Evolutionary conservation across 2,113 vertebrate genomes (phyloP).

Genomic region (Coturnix japonica): DNA sequence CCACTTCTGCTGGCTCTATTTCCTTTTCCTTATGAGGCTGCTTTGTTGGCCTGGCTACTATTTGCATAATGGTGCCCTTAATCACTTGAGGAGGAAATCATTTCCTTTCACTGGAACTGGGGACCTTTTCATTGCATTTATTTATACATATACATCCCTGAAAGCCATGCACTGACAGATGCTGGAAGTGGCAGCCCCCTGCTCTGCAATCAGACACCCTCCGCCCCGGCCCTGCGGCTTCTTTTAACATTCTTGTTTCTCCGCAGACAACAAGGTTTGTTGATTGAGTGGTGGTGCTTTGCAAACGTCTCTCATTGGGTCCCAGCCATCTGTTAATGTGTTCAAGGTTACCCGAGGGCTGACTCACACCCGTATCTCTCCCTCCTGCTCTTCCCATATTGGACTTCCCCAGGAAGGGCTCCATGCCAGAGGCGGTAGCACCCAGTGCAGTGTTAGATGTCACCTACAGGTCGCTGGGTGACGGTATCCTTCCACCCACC

Average conservation of each 20-base stretch:
- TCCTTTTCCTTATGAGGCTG: neutral
- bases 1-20: neutral
- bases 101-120: conserved; percentile 38
- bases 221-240: neutral
- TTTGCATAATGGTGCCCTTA: conserved; percentile 36
- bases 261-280: neutral
- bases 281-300: neutral
- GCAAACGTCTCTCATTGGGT: neutral
- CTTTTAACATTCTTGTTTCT: neutral
- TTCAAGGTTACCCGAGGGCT: conserved; percentile 23
- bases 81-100: neutral
- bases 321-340: neutral
- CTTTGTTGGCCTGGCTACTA: conserved; percentile 15
- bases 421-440: neutral
- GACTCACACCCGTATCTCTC: neutral
- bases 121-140: conserved; percentile 1
- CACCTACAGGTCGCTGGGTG: conserved; percentile 29
- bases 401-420: conserved; percentile 4
- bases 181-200: conserved; percentile 2
- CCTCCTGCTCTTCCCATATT: neutral
- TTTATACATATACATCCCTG: conserved; percentile 6
- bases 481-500: neutral
- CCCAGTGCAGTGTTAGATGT: neutral
- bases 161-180: neutral
- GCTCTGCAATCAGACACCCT: conserved; percentile 33